Evolutionary conservation across 2,113 vertebrate species (phyloP), one percentile per base, ranked within the genome.

Genomic region (Sinocyclocheilus anshuiensis): DNA sequence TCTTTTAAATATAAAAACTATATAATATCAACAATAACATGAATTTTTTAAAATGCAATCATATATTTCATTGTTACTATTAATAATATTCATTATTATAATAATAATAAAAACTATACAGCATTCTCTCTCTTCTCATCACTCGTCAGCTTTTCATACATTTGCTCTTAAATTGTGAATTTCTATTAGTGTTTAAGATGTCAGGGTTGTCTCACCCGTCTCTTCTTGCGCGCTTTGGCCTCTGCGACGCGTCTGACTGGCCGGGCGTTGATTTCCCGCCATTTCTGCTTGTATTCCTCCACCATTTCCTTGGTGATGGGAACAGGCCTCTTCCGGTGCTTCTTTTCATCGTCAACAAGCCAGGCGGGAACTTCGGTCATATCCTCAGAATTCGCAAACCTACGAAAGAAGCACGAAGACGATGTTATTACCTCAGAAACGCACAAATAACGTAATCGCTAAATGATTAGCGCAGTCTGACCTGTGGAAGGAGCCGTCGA

Each of bases 201-300:
- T 55, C 16, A 7, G 53, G 16, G 20, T 7, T 55, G 53, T 55
- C 53, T 55, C 16, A 99, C 98, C 95, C 97, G 94, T 55, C 95
- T 95, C 93, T 98, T 99, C 95, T 99, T 99, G 87, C 97, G 96
- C 87, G 98, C 97, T 84, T 99, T 99, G 77, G 98, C 98, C 92
- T 99, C 98, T 0, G 98, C 98, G 83, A 99, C 96, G 77, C 96
- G 96, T 92, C 97, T 99, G 91, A 99, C 99, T 72, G 98, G 97
- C 11, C 97, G 95, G 2, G 97, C 96, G 0, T 99, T 96, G 84
- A 99, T 97, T 86, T 99, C 96, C 16, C 91, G 94, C 97, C 97
- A 98, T 86, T 96, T 96, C 88, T 96, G 94, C 88, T 96, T 96
- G 86, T 96, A 98, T 10, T 96, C 95, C 75, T 98, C 97, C 0